A percentile compares a stretch with the other conserved stretches of the same genome.
Conservation (phyloP, 2,888 invertebrate genomes). For the Cylindroiulus punctatus region DNA sequence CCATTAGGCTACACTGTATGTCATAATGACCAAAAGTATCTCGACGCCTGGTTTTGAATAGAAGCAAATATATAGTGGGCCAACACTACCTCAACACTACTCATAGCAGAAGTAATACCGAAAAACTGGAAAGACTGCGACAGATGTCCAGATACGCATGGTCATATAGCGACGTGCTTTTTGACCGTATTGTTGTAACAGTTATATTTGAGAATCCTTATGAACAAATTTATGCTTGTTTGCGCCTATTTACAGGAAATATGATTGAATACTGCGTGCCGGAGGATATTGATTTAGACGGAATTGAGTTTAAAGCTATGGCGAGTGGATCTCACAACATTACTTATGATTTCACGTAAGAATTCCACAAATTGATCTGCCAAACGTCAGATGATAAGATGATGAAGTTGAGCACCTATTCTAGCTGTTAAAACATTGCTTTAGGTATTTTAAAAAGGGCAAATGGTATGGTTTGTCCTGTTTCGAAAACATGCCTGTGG, state of each 20-base stretch:
- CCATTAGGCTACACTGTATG: no score
- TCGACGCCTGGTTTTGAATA: no score
- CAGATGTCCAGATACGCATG: no score
- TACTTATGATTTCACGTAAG: conserved; percentile 67
- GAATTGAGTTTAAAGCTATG: conserved; percentile 68
- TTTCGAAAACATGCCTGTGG: conserved; percentile 67
- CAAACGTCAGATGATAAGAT: not conserved
- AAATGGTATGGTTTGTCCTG: conserved; percentile 66
- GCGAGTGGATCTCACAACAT: conserved; percentile 67
- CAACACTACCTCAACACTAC: no score
- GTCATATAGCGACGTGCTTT: no score
- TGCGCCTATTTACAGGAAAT: conserved; percentile 64
- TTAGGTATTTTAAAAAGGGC: conserved; percentile 66
- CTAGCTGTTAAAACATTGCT: no score
- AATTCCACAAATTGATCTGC: conserved; percentile 53
- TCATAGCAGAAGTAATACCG: no score
- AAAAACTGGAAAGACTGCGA: no score
- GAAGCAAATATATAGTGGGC: no score
- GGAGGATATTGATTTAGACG: conserved; percentile 66
- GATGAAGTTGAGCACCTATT: not conserved
- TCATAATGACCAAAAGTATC: no score
- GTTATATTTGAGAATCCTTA: no score
- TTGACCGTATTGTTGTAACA: not conserved
- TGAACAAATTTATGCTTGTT: no score
- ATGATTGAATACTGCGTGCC: conserved; percentile 67